A percentile compares a stretch with the other conserved stretches of the same genome.
phyloP scores from a whole-genome alignment of 2,797 vertebrate genomes.

The Pampus argenteus region DNA sequence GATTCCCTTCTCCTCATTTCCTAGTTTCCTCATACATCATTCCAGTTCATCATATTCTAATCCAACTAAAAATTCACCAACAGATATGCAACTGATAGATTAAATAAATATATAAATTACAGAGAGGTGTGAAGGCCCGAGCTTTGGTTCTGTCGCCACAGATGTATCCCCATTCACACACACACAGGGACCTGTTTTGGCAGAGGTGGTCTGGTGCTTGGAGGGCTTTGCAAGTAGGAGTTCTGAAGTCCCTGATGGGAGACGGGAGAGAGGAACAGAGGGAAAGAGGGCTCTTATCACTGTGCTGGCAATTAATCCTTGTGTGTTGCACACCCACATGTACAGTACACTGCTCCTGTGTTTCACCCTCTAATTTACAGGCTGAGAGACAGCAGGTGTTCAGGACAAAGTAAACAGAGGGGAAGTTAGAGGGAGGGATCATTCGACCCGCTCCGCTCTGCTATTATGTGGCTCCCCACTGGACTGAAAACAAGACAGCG shows the following conservation, averaged over 20 bases:
- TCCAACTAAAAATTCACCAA: constrained; percentile 44
- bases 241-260: constrained; percentile 51
- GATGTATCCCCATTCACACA: constrained; percentile 45
- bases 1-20: constrained; percentile 13
- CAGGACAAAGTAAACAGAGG: constrained; percentile 74
- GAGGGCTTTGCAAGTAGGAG: constrained; percentile 45
- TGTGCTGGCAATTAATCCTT: constrained; percentile 68
- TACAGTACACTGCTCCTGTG: constrained; percentile 59
- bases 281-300: constrained; percentile 64
- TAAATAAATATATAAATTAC: constrained; percentile 53
- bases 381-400: constrained; percentile 76
- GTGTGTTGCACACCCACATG: constrained; percentile 60
- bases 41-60: constrained; percentile 32
- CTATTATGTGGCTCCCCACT: constrained; percentile 66
- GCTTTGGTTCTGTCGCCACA: constrained; percentile 50
- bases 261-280: constrained; percentile 32
- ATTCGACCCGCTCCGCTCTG: constrained; percentile 51
- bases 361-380: constrained; percentile 76
- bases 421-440: constrained; percentile 58
- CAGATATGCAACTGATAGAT: constrained; percentile 64
- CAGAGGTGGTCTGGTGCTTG: constrained; percentile 27
- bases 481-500: constrained; percentile 63
- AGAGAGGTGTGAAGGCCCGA: constrained; percentile 40
- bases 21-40: constrained; percentile 7
- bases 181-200: constrained; percentile 42